Percentiles rank a stretch among this genome's conserved stretches.
Evolutionary conservation across 2,113 vertebrate species (phyloP).

Genomic region (Mormyrus lacerda): DNA sequence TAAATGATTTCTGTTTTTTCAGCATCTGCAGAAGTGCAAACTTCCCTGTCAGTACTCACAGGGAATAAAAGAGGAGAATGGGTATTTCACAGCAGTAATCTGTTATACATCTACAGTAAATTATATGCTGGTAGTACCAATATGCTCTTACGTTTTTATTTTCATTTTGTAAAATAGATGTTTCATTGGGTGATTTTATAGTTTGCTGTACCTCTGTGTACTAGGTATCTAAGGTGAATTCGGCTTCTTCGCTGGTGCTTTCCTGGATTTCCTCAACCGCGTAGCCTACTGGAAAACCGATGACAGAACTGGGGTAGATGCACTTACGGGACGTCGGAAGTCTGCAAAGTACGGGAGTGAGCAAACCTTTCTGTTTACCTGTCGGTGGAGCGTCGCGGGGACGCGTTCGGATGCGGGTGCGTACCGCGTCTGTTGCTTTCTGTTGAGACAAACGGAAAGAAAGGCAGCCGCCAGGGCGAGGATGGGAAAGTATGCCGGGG

Average conservation of each 20-base stretch:
- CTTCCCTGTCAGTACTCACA: not conserved
- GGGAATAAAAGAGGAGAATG: not conserved
- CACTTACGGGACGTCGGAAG: not conserved
- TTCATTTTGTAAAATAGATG: not conserved
- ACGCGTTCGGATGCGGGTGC: not conserved
- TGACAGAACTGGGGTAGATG: not conserved
- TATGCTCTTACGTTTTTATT: not conserved
- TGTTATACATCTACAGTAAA: not conserved
- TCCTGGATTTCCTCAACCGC: not conserved
- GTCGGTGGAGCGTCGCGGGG: not conserved
- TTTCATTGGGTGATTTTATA: not conserved
- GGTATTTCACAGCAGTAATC: not conserved
- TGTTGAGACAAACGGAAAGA: not conserved
- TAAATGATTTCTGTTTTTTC: not conserved
- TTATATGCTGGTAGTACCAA: not conserved
- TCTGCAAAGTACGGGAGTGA: not conserved
- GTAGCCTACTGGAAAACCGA: not conserved
- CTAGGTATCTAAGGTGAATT: not conserved
- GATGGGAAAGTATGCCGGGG: not conserved
- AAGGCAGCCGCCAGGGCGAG: not conserved
- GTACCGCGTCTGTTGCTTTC: not conserved
- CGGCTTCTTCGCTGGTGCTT: not conserved
- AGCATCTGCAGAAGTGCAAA: not conserved
- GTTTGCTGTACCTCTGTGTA: not conserved
- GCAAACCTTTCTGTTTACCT: not conserved